Conservation (phyloP, 2,888 invertebrate species). For the Drosophila sordidula region DNA sequence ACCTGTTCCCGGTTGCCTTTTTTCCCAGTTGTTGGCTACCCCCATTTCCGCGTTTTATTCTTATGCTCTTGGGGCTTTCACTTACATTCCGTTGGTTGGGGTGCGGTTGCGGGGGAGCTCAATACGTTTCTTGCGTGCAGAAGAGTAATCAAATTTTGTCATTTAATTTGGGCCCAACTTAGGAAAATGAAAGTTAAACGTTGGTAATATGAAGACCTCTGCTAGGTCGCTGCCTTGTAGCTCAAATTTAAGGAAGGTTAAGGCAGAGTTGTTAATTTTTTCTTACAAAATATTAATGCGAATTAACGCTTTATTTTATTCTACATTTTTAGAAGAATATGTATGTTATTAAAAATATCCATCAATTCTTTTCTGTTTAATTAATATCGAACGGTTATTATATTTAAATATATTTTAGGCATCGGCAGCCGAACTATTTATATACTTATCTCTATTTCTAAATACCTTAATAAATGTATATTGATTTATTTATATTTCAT, state of each 20-base stretch:
- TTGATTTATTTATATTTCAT: too few relatives aligned
- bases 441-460: too few relatives aligned
- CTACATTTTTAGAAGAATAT: too few relatives aligned
- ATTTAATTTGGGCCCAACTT: slow-evolving; percentile 61
- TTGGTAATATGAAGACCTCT: slow-evolving; percentile 31
- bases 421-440: too few relatives aligned
- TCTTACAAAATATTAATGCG: neutral
- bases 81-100: neutral
- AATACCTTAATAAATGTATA: too few relatives aligned
- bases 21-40: neutral
- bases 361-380: too few relatives aligned
- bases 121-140: slow-evolving; percentile 60
- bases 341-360: too few relatives aligned
- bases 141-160: slow-evolving; percentile 66
- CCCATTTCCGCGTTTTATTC: slow-evolving; percentile 28
- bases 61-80: slow-evolving; percentile 35
- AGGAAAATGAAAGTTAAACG: slow-evolving; percentile 60
- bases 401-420: too few relatives aligned
- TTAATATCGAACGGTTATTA: too few relatives aligned
- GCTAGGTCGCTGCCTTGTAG: neutral
- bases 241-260: slow-evolving; percentile 2
- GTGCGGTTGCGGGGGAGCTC: neutral
- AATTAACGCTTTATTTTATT: neutral
- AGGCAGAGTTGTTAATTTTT: neutral
- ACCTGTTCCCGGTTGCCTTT: slow-evolving; percentile 29